Evolutionary conservation across 2,113 vertebrate genomes (phyloP).

Genomic region (Willisornis vidua): DNA sequence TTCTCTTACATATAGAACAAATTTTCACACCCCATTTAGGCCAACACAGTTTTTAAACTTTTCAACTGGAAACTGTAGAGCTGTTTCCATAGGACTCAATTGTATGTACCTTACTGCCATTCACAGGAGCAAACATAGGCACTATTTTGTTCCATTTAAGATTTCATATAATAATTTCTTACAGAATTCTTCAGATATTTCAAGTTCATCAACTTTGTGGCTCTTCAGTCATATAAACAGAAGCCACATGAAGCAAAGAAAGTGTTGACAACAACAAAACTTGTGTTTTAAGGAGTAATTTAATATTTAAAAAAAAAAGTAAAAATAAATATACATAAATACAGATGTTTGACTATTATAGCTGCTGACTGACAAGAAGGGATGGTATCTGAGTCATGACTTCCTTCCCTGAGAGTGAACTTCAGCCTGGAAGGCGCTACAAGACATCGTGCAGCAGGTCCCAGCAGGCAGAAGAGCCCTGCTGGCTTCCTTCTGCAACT

Average conservation of each 20-base stretch:
- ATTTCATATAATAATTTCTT: background rate
- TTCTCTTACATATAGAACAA: background rate
- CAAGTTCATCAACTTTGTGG: background rate
- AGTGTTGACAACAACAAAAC: background rate
- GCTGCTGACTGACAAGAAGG: background rate
- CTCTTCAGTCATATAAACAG: background rate
- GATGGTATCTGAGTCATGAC: background rate
- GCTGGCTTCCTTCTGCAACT: background rate
- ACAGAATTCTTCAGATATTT: background rate
- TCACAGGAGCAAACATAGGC: background rate
- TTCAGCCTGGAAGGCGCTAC: background rate
- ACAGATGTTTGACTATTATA: background rate
- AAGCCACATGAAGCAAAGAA: background rate
- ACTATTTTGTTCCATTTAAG: background rate
- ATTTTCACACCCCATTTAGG: background rate
- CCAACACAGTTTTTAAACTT: background rate
- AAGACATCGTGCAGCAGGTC: background rate
- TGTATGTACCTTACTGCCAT: background rate
- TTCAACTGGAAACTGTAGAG: background rate
- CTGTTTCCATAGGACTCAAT: background rate
- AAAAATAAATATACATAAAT: background rate
- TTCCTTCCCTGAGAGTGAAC: background rate
- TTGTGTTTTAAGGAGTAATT: background rate
- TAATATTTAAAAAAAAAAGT: background rate
- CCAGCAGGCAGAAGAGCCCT: background rate